Base-by-base conservation (phyloP, 2,797 vertebrate genomes). In the Forpus xanthops region DNA sequence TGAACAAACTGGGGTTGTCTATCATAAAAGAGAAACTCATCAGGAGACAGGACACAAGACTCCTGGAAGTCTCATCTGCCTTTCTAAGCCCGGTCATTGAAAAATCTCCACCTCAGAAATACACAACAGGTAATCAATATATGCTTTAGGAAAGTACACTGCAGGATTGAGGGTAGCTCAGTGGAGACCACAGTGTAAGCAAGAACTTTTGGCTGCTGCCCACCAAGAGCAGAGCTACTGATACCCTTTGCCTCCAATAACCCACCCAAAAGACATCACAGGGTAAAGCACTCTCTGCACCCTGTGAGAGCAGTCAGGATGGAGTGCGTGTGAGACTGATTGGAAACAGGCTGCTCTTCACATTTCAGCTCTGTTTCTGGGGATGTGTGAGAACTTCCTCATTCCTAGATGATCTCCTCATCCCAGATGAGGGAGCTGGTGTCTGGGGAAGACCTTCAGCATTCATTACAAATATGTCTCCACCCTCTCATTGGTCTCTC, bases 351-450 rank as follows among this genome's bases (percentile, higher is more conserved):
- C 85, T 79, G 60, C 83, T 93, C 80, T 74, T 90, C 82, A 52
- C 56, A 91, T 90, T 86, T 86, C 77, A 76, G 91, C 87, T 90
- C 80, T 61, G 76, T 80, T 94, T 84, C 91, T 96, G 92, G 94
- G 60, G 0, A 50, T 66, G 47, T 56, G 33, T 15, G 35, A 91
- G 80, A 88, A 67, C 39, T 96, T 94, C 94, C 95, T 94, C 93
- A 95, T 96, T 96, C 96, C 89, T 94, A 50, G 70, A 90, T 76
- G 85, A 89, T 91, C 91, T 97, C 83, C 85, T 97, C 96, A 97
- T 96, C 77, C 80, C 95, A 95, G 87, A 97, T 86, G 91, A 96
- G 85, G 61, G 85, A 95, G 83, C 79, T 93, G 52, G 74, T 96
- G 85, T 90, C 89, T 95, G 94, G 94, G 94, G 89, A 96, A 97